Percentiles rank a stretch among this genome's conserved stretches.
Conservation (phyloP, 92 coral and sea anemone species). For the Isaurus tuberculatus region DNA sequence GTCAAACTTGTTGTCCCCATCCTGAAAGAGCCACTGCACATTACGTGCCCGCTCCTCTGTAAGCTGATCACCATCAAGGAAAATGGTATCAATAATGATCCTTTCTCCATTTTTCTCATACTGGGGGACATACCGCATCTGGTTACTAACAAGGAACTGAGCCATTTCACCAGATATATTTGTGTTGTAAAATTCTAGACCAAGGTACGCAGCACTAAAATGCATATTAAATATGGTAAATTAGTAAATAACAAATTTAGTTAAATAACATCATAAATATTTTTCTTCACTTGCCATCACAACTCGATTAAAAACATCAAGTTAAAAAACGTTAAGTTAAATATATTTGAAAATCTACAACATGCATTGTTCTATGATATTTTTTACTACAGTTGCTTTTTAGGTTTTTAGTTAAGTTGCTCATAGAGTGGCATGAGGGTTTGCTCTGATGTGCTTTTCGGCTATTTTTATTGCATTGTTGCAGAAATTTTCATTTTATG, state of each 20-base stretch:
- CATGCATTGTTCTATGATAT: no score
- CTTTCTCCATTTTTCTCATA: neutral
- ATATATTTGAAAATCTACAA: no score
- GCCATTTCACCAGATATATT: slow-evolving; percentile 17
- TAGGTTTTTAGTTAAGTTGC: no score
- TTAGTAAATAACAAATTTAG: neutral
- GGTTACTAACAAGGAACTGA: neutral
- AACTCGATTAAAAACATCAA: no score
- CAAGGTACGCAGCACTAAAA: neutral
- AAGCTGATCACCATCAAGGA: slow-evolving; percentile 19
- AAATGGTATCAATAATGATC: neutral
- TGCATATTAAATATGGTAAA: neutral
- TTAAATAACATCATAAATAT: neutral
- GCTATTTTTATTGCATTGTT: no score
- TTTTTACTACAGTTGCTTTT: no score
- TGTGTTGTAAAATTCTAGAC: neutral
- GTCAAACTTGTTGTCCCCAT: neutral
- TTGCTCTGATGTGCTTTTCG: no score
- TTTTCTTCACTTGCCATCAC: neutral
- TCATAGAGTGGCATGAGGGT: no score
- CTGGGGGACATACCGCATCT: neutral
- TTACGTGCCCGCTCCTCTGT: slow-evolving; percentile 15
- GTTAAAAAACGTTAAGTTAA: no score
- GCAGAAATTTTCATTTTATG: no score
- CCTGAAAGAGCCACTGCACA: neutral